Evolutionary conservation across 2,113 vertebrate species (phyloP), one percentile per base, ranked within the genome.

Genomic region (Bos javanicus): DNA sequence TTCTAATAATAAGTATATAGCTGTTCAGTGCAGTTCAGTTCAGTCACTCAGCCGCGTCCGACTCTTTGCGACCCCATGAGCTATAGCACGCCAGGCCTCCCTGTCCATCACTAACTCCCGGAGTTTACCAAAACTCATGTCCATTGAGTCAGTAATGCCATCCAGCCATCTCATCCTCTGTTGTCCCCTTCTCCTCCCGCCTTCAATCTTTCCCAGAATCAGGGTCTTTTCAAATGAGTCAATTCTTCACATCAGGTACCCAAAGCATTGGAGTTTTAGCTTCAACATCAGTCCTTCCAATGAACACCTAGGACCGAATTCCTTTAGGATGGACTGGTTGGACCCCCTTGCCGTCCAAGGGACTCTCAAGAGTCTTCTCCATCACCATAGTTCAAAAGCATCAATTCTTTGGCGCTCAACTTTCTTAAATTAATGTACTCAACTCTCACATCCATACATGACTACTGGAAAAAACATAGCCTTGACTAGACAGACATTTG

Each of bases 31-130:
- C 64, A 56, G 19, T 21, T 56, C 54, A n/a, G 64, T 67, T 67
- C 17, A 67, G 33, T 36, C 16, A 7, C 64, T 36, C 33, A 36
- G 64, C 21, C 2, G 0, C 5, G 64, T 36, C 64, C 0, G 0
- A 19, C 16, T 19, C 62, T n/a, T 64, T 9, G 3, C 2, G 6
- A n/a, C 62, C 7, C 33, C 62, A 67, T 67, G 16, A 67, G 7
- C 33, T 33, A 16, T 7, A 67, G 33, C 62, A 67, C 3, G 17
- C 33, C 16, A 67, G 33, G 33, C 62, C 62, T n/a, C 16, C 33
- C 33, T 67, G 62, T 67, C 7, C 62, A 67, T 67, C 16, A 67
- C 62, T 33, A n/a, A n/a, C 16, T n/a, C 16, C 62, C 2, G 0
- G 62, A 67, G 33, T n/a, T 16, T 8, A 67, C 33, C 33, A 16